Evolutionary conservation across 1,140 invertebrate genomes (phyloP).

Genomic region (Cyphomyrmex costatus): DNA sequence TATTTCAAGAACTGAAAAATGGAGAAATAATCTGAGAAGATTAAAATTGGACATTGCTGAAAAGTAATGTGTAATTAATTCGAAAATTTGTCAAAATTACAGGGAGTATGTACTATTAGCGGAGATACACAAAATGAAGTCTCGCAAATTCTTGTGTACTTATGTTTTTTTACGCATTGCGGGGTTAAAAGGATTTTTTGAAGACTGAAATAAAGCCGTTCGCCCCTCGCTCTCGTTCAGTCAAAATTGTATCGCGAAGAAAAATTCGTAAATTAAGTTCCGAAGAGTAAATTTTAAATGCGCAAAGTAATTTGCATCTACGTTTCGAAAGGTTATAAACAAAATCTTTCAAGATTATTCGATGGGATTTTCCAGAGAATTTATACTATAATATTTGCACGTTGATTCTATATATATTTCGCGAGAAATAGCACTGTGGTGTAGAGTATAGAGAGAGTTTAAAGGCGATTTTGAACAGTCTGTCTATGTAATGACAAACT

Average conservation of each 20-base stretch:
- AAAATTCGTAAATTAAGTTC: not conserved
- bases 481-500: not conserved
- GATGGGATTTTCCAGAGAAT: not conserved
- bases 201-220: conserved; percentile 29
- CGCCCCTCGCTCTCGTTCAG: conserved; percentile 10
- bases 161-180: not conserved
- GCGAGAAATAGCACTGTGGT: not conserved
- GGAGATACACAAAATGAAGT: not conserved
- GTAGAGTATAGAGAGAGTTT: not conserved
- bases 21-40: not conserved
- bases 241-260: conserved; percentile 7
- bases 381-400: not conserved
- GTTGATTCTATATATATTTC: not conserved
- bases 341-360: not conserved
- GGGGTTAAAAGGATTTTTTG: conserved; percentile 15
- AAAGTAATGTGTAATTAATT: not conserved
- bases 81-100: not conserved
- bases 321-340: not conserved
- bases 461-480: not conserved
- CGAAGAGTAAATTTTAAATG: conserved; percentile 3
- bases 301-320: not conserved
- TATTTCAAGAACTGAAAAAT: not conserved
- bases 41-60: not conserved
- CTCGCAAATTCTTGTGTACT: no score
- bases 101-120: not conserved